Evolutionary conservation across 1,140 invertebrate genomes (phyloP).

Genomic region (Muscidifurax raptorellus): DNA sequence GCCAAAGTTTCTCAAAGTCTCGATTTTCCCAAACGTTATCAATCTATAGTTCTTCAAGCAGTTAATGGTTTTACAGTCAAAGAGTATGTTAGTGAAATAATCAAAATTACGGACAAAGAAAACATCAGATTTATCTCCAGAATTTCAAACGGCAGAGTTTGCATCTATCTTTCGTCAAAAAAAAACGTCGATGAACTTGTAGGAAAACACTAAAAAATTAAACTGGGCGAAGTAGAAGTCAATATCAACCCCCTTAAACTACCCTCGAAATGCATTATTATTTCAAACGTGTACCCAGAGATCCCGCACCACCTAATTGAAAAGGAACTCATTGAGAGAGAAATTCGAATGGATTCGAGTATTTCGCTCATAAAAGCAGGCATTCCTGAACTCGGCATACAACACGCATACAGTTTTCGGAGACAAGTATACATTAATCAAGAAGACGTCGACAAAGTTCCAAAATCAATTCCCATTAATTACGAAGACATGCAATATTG

Average conservation of each 20-base stretch:
- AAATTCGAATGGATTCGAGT: background rate
- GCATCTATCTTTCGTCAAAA: background rate
- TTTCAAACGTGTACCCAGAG: conserved; percentile 14
- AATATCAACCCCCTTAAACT: conserved; percentile 1
- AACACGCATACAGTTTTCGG: conserved; percentile 10
- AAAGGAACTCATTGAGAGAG: background rate
- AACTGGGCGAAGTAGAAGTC: background rate
- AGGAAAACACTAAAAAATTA: background rate
- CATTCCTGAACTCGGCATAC: background rate
- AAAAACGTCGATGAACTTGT: background rate
- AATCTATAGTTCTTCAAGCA: background rate
- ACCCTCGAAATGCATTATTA: background rate
- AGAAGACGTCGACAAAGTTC: conserved; percentile 34
- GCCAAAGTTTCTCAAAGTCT: background rate
- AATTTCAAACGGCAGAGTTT: background rate
- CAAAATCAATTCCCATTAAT: background rate
- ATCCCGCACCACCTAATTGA: conserved; percentile 21
- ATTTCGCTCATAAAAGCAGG: conserved; percentile 8
- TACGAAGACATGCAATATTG: conserved; percentile 35
- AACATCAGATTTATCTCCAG: background rate
- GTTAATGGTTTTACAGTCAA: background rate
- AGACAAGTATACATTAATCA: conserved; percentile 13
- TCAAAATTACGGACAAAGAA: background rate
- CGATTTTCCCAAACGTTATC: background rate
- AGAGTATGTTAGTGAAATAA: background rate